Percentiles rank a stretch among this genome's conserved stretches.
phyloP scores from a whole-genome alignment of 2,113 vertebrate species.

The Myotis davidii region DNA sequence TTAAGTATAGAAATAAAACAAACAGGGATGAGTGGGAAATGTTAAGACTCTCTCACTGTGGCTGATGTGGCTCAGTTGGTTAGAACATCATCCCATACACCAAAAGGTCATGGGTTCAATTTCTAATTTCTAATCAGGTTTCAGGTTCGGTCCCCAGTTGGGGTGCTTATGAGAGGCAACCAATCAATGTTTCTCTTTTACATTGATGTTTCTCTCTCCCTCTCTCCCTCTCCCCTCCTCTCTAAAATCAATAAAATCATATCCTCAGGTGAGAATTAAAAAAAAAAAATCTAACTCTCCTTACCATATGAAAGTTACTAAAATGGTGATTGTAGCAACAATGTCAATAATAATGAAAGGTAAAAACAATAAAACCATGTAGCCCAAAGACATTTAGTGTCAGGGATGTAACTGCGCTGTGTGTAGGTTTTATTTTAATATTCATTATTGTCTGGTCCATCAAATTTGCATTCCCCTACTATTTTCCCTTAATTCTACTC shows the following conservation, averaged over 20 bases:
- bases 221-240: not conserved
- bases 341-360: not conserved
- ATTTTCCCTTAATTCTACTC: not conserved
- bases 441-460: too few species aligned
- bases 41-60: not conserved
- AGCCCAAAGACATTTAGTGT: not conserved
- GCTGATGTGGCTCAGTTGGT: not conserved
- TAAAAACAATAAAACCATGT: not conserved
- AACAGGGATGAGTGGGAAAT: not conserved
- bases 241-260: not conserved
- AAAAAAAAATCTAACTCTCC: not conserved
- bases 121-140: not conserved
- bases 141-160: not conserved
- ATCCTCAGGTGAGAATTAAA: not conserved
- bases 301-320: not conserved
- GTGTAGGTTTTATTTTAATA: not conserved
- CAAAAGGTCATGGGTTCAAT: not conserved
- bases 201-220: not conserved
- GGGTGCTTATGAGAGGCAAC: not conserved
- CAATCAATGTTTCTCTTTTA: not conserved
- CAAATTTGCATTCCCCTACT: not conserved
- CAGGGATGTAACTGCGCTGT: not conserved
- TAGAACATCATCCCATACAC: not conserved
- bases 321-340: not conserved
- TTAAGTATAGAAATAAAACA: constrained; percentile 1